Evolutionary conservation across 2,888 invertebrate genomes (phyloP).

Genomic region (Polydrusus cervinus): DNA sequence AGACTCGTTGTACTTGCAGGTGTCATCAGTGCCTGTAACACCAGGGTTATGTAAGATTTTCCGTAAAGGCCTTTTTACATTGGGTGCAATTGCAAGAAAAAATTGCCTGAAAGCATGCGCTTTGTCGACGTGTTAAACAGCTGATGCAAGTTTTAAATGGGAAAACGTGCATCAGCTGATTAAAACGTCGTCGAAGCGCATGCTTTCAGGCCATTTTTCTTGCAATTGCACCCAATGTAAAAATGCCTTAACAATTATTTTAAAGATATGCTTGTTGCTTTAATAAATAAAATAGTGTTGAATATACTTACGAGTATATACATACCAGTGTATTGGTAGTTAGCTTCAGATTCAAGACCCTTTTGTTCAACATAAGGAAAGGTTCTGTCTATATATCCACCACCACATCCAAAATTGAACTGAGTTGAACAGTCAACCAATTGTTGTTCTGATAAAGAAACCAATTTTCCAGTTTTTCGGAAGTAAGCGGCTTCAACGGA

Average conservation of each 20-base stretch:
- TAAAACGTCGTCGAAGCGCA: no score
- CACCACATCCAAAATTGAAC: slow-evolving; percentile 53
- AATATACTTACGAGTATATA: background rate
- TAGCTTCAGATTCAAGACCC: slow-evolving; percentile 56
- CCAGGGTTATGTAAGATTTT: background rate
- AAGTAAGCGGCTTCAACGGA: slow-evolving; percentile 55
- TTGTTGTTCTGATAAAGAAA: slow-evolving; percentile 57
- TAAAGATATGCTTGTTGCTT: background rate
- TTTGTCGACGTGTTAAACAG: no score
- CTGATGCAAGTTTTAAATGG: no score
- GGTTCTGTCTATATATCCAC: slow-evolving; percentile 53
- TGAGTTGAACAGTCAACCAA: slow-evolving; percentile 56
- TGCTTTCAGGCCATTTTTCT: no score
- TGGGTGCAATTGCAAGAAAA: no score
- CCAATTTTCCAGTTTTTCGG: slow-evolving; percentile 49
- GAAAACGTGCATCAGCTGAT: no score
- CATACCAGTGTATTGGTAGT: slow-evolving; percentile 57
- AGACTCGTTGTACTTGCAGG: slow-evolving; percentile 30
- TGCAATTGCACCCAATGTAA: no score
- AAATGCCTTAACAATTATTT: no score
- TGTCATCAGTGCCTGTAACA: slow-evolving; percentile 31
- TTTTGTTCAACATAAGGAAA: slow-evolving; percentile 55
- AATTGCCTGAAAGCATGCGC: no score
- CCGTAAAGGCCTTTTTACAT: no score
- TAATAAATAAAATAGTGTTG: background rate